These are phyloP conservation scores for Trogon melanurus DNA, from an alignment of 2,113 vertebrate species.

Conservation along the genomic window DNA sequence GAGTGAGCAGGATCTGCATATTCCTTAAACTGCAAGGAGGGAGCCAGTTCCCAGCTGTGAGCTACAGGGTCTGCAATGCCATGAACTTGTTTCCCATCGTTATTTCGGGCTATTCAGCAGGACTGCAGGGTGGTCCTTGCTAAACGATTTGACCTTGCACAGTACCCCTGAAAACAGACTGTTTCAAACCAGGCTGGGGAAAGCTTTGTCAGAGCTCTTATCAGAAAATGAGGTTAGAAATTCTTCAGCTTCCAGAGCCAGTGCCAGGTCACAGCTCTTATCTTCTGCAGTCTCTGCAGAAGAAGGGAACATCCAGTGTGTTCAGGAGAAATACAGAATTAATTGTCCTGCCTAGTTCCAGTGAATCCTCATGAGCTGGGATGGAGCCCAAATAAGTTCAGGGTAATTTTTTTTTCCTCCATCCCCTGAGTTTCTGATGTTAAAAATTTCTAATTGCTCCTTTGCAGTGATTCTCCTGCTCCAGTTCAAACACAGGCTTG, in stretches of 20 bases:
- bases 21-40: neutral
- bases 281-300: neutral
- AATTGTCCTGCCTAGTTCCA: neutral
- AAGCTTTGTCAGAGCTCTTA: neutral
- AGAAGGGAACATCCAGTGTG: constrained; percentile 50
- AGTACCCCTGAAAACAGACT: neutral
- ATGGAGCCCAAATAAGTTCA: neutral
- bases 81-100: neutral
- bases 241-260: neutral
- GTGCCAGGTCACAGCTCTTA: constrained; percentile 43
- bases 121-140: neutral
- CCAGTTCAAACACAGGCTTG: neutral
- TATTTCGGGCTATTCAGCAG: neutral
- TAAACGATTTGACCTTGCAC: neutral
- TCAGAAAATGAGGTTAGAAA: constrained; percentile 47
- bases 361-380: neutral
- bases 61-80: neutral
- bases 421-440: neutral
- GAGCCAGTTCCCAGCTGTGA: accelerated
- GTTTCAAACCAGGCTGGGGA: neutral
- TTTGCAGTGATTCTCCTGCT: neutral
- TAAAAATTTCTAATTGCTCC: neutral
- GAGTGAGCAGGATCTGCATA: neutral
- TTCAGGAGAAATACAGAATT: constrained; percentile 6
- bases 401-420: neutral